Conservation (phyloP, 2,113 vertebrate species). For the Empidonax traillii region DNA sequence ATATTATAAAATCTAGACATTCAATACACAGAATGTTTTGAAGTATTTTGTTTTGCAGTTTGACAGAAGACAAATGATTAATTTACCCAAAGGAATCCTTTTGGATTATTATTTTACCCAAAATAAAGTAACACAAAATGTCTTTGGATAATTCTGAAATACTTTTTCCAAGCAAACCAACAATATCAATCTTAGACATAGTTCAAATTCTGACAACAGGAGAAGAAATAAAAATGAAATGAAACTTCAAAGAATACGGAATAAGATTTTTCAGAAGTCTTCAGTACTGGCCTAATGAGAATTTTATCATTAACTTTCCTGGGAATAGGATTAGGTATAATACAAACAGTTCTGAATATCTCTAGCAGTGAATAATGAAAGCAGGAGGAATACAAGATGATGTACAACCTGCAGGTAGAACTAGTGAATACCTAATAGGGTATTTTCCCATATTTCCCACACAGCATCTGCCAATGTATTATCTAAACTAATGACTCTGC, state of each 20-base stretch:
- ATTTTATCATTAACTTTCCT: conserved; percentile 42
- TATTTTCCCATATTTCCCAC: not conserved
- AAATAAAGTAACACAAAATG: not conserved
- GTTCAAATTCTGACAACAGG: not conserved
- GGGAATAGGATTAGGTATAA: conserved; percentile 19
- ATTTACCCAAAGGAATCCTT: not conserved
- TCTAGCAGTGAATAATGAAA: conserved; percentile 18
- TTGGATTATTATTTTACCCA: not conserved
- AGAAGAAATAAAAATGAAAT: not conserved
- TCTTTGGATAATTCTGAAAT: not conserved
- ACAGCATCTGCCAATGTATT: not conserved
- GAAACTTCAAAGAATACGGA: not conserved
- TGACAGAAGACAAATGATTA: not conserved
- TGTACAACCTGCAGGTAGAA: conserved; percentile 3
- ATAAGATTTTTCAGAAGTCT: not conserved
- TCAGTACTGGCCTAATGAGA: conserved; percentile 3
- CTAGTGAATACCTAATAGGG: not conserved
- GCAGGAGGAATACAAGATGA: not conserved
- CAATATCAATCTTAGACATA: not conserved
- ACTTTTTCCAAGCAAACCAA: not conserved
- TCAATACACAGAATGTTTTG: not conserved
- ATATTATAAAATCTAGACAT: not conserved
- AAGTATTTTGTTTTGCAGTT: not conserved
- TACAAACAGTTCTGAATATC: conserved; percentile 8
- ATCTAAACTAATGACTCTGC: conserved; percentile 15